These are phyloP conservation scores for Cottus gobio DNA, from an alignment of 2,113 vertebrate genomes.

Conservation along the genomic window DNA sequence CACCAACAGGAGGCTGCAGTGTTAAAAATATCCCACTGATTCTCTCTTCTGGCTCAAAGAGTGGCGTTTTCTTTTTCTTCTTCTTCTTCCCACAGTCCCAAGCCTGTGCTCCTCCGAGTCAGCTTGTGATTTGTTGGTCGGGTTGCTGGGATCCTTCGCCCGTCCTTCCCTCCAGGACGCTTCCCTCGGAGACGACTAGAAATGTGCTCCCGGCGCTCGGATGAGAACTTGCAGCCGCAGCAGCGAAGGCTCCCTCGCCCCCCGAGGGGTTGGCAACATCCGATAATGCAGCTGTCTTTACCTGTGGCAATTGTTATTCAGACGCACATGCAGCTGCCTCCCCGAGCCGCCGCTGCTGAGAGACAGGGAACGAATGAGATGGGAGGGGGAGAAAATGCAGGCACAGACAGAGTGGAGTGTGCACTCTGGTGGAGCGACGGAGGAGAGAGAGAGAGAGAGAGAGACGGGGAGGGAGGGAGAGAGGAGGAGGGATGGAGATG, in stretches of 20 bases:
- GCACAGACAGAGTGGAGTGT: conserved; percentile 61
- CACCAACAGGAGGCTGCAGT: conserved; percentile 19
- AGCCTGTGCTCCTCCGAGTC: conserved; percentile 52
- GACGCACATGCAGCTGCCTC: conserved; percentile 66
- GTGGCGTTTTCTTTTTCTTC: conserved; percentile 4
- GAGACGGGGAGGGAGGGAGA: conserved; percentile 47
- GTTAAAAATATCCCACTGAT: conserved; percentile 47
- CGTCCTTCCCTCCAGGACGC: conserved; percentile 58
- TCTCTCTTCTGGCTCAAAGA: conserved; percentile 22
- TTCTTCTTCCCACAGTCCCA: conserved; percentile 33
- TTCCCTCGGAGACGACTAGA: conserved; percentile 56
- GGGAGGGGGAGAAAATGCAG: conserved; percentile 29
- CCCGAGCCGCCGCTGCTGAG: conserved; percentile 71
- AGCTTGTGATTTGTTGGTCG: conserved; percentile 66
- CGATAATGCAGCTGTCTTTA: conserved; percentile 63
- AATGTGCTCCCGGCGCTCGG: conserved; percentile 34
- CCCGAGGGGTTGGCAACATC: conserved; percentile 49
- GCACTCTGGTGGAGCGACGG: conserved; percentile 59
- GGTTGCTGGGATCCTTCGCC: conserved; percentile 60
- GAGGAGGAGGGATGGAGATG: conserved; percentile 74
- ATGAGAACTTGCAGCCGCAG: conserved; percentile 52
- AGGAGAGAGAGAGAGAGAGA: conserved; percentile 55
- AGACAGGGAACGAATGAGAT: conserved; percentile 71
- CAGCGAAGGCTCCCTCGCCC: conserved; percentile 23
- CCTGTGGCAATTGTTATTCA: conserved; percentile 65